Evolutionary conservation across 2,888 invertebrate species (phyloP), one percentile per base, ranked within the genome.

Genomic region (Drosophila trichaetosa): DNA sequence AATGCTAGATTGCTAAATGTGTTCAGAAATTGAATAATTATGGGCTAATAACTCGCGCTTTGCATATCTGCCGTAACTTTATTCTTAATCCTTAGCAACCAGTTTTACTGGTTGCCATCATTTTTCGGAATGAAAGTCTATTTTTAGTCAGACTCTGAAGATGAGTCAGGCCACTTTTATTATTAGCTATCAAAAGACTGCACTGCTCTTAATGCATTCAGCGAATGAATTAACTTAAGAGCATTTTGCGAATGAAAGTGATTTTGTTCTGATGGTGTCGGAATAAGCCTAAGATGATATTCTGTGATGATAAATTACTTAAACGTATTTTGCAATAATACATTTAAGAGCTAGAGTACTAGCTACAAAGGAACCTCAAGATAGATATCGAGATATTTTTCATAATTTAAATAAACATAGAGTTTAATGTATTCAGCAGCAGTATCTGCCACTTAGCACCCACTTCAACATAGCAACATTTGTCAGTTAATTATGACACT

Each of bases 401-500:
- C 13, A 46, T 24, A 46, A 46, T 21, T 24, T 59, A 38, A 46
- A 46, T 61, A 51, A 24, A 33, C 57, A 42, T 11, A 49, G 52
- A 53, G 48, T 59, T 66, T 65, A 21, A 61, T 46, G 46, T 31
- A 76, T 60, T 51, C 29, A 57, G 76, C 65, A 56, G 76, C 65
- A 67, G 73, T 80, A 73, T 73, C 67, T 69, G 60, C 52, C 68
- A 69, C 56, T 72, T 72, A 66, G 72, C 72, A 53, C 21, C 54
- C 69, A 68, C 38, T 59, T 63, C 54, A 73, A 67, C 64, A 36
- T 60, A 60, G 70, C 68, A 56, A 38, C 38, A 69, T 69, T 72
- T 80, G 66, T 80, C 77, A 89, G 87, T 86, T 88, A 71, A 88
- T 84, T 84, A 83, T 83, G 83, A 84, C 79, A 64, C 72, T 68